Evolutionary conservation across 1,140 invertebrate genomes (phyloP), one percentile per base, ranked within the genome.

Genomic region (Gonioctena quinquepunctata): DNA sequence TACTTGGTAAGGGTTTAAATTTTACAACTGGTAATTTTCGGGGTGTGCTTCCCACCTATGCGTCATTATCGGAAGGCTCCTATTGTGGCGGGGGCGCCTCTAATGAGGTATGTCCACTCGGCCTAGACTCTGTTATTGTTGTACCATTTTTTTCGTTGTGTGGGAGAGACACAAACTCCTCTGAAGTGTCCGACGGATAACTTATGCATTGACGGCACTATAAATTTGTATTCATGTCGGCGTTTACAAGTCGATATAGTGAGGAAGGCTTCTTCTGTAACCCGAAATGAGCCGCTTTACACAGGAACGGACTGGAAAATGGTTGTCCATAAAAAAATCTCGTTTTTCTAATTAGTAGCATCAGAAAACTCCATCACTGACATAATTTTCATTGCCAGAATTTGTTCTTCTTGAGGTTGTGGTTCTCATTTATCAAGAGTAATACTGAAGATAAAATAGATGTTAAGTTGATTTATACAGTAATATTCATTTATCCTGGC

Each of bases 211-310:
- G 65, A 62, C 23, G 57, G 52, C 50, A 60, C 66, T 56, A 71
- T 71, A 71, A 71, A 71, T 71, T 71, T 68, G 70, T 71, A 66
- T 71, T 63, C 70, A 61, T 68, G 70, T 63, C 70, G 70, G 49
- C 70, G 70, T 66, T 60, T 71, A 71, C 65, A 63, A 71, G 52
- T 42, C 66, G 65, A 68, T 71, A 61, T 71, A 54, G 70, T 68
- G 70, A 68, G 66, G 70, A 71, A 48, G 66, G 70, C 66, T 71
- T 62, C 70, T 71, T 66, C 52, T 65, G 59, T 61, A 28, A n/a
- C 59, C 59, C 21, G 62, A 70, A 70, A 70, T 66, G 54, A 70
- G 69, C 69, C 69, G 62, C 69, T 61, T 27, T 61, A 28, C 27
- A 27, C 48, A 56, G 62, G 56, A 23, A 4, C 33, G 33, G 33